Conservation (phyloP, 2,888 invertebrate genomes). For the Epirrhoe alternata region DNA sequence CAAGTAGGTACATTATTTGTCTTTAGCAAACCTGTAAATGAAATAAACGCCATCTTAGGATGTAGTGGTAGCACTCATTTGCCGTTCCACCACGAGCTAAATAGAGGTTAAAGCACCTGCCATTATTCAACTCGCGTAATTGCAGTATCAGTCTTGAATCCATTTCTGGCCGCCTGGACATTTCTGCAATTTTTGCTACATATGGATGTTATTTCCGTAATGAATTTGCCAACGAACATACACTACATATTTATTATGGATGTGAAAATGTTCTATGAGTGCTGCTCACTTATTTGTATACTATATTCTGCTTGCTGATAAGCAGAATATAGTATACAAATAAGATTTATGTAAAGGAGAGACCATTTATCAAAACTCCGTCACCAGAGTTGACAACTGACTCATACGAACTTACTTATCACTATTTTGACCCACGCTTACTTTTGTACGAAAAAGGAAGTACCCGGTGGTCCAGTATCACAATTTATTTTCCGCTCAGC, state of each 20-base stretch:
- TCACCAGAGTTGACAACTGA: too few species aligned
- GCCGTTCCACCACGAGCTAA: constrained; percentile 4
- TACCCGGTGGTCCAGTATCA: constrained; percentile 37
- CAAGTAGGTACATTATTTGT: too few species aligned
- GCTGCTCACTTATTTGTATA: too few species aligned
- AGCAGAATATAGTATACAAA: too few species aligned
- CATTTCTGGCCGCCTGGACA: background rate
- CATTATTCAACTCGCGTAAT: constrained; percentile 4
- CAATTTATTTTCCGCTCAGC: constrained; percentile 35
- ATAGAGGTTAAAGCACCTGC: constrained; percentile 4
- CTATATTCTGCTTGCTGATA: background rate
- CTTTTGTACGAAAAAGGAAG: constrained; percentile 43
- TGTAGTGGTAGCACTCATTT: constrained; percentile 1
- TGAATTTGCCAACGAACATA: too few species aligned
- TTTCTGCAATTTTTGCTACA: background rate
- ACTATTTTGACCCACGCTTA: constrained; percentile 37
- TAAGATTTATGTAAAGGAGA: background rate
- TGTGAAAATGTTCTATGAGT: too few species aligned
- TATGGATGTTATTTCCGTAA: too few species aligned
- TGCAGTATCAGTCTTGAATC: background rate
- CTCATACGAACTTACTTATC: too few species aligned
- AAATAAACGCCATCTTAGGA: background rate
- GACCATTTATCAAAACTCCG: constrained; percentile 9
- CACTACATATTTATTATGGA: too few species aligned
- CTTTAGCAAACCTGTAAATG: background rate